Percentiles rank a stretch among this genome's conserved stretches.
These are phyloP conservation scores for Nephila pilipes DNA, from an alignment of 1,140 invertebrate genomes.

Conservation along the genomic window DNA sequence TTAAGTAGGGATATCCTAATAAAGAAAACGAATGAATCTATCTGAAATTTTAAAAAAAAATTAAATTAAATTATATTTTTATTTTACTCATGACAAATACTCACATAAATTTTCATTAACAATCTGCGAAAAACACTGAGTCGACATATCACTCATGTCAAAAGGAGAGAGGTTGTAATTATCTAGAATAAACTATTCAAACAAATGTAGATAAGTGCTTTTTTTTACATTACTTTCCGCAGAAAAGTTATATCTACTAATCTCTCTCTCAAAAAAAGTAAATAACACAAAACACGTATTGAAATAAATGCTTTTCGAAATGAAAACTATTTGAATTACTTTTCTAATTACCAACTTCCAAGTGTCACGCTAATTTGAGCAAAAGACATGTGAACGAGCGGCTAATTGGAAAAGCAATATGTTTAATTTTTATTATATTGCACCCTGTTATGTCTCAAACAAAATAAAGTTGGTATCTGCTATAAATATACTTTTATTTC, in stretches of 20 bases:
- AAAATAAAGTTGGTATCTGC: not conserved
- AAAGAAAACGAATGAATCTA: too few species aligned
- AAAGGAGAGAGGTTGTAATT: not conserved
- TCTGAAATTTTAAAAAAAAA: not conserved
- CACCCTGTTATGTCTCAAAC: not conserved
- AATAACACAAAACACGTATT: not conserved
- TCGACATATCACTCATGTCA: not conserved
- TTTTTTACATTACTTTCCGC: slow-evolving; percentile 5
- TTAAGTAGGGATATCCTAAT: too few species aligned
- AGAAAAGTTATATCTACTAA: not conserved
- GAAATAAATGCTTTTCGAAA: not conserved
- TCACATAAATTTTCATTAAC: not conserved
- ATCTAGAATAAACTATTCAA: not conserved
- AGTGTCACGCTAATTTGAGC: not conserved
- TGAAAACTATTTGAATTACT: slow-evolving; percentile 1
- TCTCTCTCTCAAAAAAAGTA: not conserved
- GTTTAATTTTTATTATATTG: not conserved
- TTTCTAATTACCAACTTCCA: not conserved
- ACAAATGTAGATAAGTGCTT: not conserved
- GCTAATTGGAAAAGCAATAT: slow-evolving; percentile 25
- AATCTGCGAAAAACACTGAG: not conserved
- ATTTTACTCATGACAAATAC: not conserved
- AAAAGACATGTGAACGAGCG: not conserved
- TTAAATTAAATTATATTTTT: not conserved
- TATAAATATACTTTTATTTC: not conserved